Evolutionary conservation across 2,888 invertebrate species (phyloP), one percentile per base, ranked within the genome.

Genomic region (Caenorhabditis auriculariae): DNA sequence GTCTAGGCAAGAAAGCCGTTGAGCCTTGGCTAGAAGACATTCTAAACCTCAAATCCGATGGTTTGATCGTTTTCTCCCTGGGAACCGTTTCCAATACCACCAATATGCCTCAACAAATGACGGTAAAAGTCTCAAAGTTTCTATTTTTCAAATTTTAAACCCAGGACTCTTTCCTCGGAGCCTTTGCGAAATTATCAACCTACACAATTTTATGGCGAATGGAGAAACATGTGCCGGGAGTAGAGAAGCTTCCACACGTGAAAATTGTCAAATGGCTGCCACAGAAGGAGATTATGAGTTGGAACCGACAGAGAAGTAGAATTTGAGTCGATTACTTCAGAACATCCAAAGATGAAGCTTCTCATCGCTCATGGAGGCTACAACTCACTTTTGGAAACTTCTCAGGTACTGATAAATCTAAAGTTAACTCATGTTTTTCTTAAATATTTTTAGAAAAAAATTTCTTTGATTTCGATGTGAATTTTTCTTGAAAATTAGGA

Each of bases 311-410:
- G n/a, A n/a, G n/a, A n/a, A 47, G 4, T 52, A n/a, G 12, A 21
- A 24, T 21, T 41, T 35, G 17, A 26, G n/a, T 28, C 6, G 21
- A 21, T 15, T 41, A 41, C 29, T 69, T 54, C 45, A 76, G 77
- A 49, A 47, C 76, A 75, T 35, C 76, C 77, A 12, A 66, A 71
- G 50, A 76, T 72, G 47, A 66, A 65, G 43, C 54, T 79, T 29
- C 62, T 79, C 51, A 73, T 79, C 42, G 79, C 79, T n/a, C 79
- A 79, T 50, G 80, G 79, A 15, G 79, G 79, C n/a, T 79, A 80
- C 58, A 79, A 80, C 50, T 75, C 75, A 1, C 73, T 79, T 29
- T 49, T 80, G 29, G 79, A 79, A 54, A 70, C 80, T 1, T 68
- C 80, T 6, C 72, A 77, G 50, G 57, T 50, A n/a, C 9, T 15